phyloP scores from a whole-genome alignment of 2,888 invertebrate species.

The Drosophila mettleri region DNA sequence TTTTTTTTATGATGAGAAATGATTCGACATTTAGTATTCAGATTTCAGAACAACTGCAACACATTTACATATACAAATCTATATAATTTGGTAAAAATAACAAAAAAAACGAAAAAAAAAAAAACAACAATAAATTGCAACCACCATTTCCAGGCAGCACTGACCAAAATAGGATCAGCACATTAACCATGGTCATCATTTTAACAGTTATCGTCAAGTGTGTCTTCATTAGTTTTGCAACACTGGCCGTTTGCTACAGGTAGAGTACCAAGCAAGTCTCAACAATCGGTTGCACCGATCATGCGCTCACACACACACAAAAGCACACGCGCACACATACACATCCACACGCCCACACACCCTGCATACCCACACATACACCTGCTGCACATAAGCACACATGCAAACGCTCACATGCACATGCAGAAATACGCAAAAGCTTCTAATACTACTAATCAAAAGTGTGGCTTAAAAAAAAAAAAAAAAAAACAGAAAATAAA shows the following conservation, averaged over 20 bases:
- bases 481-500: neutral
- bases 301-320: conserved; percentile 33
- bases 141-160: conserved; percentile 88
- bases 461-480: neutral
- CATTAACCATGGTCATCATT: conserved; percentile 95
- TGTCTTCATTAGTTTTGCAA: conserved; percentile 98
- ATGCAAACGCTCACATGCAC: conserved; percentile 9
- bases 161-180: conserved; percentile 93
- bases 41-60: conserved; percentile 36
- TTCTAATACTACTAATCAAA: neutral
- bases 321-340: conserved; percentile 21
- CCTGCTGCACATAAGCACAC: neutral
- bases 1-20: conserved; percentile 2
- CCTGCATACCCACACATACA: neutral
- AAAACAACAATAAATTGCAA: conserved; percentile 60
- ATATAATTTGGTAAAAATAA: conserved; percentile 27
- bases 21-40: conserved; percentile 14
- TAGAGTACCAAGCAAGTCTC: conserved; percentile 86
- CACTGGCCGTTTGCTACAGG: conserved; percentile 98
- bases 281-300: conserved; percentile 54
- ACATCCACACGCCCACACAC: neutral
- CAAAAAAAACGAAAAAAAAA: conserved; percentile 14
- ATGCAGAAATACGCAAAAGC: conserved; percentile 12
- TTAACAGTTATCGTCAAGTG: conserved; percentile 96
- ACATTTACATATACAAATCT: conserved; percentile 1